phyloP scores from a whole-genome alignment of 2,113 vertebrate genomes.

The Hyperopisus bebe region DNA sequence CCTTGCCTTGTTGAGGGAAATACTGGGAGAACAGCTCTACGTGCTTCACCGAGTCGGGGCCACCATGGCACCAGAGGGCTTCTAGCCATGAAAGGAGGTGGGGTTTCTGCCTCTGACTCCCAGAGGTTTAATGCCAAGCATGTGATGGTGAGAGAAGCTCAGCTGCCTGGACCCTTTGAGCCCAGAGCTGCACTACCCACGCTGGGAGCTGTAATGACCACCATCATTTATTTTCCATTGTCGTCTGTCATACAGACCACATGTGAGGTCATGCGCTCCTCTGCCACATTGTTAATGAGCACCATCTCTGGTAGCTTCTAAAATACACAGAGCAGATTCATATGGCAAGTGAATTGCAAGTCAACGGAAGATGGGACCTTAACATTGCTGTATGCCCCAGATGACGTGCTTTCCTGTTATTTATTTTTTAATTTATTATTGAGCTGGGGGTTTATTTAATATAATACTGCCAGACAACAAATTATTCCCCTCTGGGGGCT shows the following conservation, averaged over 20 bases:
- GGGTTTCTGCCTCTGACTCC: not conserved
- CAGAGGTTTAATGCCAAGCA: not conserved
- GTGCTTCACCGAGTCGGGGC: not conserved
- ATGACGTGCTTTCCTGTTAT: not conserved
- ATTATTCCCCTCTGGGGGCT: not conserved
- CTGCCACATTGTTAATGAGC: not conserved
- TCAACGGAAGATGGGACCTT: not conserved
- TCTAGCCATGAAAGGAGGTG: not conserved
- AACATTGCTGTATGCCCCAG: not conserved
- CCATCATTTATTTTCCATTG: not conserved
- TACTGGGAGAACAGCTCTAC: not conserved
- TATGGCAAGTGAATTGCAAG: not conserved
- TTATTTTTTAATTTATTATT: not conserved
- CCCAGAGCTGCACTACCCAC: not conserved
- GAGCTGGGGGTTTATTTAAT: not conserved
- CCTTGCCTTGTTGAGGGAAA: not conserved
- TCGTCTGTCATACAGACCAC: not conserved
- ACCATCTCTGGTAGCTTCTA: not conserved
- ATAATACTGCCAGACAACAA: not conserved
- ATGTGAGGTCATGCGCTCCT: not conserved
- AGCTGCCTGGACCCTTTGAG: not conserved
- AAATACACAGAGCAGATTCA: not conserved
- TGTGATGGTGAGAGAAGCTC: not conserved
- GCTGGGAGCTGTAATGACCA: not conserved
- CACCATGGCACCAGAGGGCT: not conserved